Evolutionary conservation across 2,888 invertebrate species (phyloP).

Genomic region (Blera fallax): DNA sequence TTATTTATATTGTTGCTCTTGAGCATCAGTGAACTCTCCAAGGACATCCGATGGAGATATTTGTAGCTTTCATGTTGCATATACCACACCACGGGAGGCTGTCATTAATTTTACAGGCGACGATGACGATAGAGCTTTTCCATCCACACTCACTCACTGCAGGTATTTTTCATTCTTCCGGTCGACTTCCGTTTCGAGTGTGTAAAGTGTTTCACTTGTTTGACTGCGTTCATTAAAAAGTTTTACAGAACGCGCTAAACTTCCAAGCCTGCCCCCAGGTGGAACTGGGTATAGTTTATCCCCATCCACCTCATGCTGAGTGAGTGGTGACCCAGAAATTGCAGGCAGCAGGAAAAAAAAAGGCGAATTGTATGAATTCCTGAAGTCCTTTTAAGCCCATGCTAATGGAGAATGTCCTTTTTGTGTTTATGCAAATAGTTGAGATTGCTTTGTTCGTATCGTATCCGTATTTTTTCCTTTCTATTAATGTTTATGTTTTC

Average conservation of each 20-base stretch:
- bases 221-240: constrained; percentile 35
- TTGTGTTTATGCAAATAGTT: constrained; percentile 25
- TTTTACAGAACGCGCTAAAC: background rate
- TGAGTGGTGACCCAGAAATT: constrained; percentile 22
- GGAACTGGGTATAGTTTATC: background rate
- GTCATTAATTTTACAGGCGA: constrained; percentile 1
- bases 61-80: background rate
- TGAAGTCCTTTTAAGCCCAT: background rate
- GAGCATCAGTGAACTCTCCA: background rate
- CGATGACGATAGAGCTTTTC: background rate
- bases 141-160: background rate
- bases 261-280: background rate
- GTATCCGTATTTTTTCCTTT: background rate
- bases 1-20: background rate
- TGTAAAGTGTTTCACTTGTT: constrained; percentile 36
- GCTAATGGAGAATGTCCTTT: constrained; percentile 39
- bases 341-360: no score
- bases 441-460: constrained; percentile 6
- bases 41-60: background rate
- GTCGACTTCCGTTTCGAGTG: constrained; percentile 4
- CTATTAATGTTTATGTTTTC: background rate
- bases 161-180: constrained; percentile 12
- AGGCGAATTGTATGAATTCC: constrained; percentile 7
- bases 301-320: background rate
- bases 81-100: background rate